Base-by-base conservation (phyloP, 2,113 vertebrate species). In the Machaerirhynchus nigripectus region DNA sequence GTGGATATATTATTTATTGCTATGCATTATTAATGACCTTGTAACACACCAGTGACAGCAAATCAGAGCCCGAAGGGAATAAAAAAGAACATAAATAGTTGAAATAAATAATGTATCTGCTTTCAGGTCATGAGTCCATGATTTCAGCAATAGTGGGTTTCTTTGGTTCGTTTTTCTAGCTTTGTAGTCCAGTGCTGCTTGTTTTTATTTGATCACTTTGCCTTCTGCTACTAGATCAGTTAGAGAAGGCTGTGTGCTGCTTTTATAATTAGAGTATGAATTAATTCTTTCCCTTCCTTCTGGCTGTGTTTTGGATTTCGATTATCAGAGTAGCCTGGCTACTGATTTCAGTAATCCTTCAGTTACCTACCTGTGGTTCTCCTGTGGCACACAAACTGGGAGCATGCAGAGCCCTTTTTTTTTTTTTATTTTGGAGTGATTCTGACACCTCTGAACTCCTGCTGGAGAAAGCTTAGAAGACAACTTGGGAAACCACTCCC, bases 41-140 rank as follows among this genome's bases (percentile, higher is more conserved):
- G 70, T 96, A 83, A 85, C 64, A 84, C 14, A 16, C 59, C 52
- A 75, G 49, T 84, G 89, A 93, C 85, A 92, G 76, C 39, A 88
- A 86, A 88, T 73, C 46, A 49, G 61, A 80, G 67, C n/a, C 75
- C 83, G 71, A 94, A 87, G 73, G 77, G 53, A 94, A 85, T 73
- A 19, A 76, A 91, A 94, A 95, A 73, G 81, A 64, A 76, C 68
- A 84, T 93, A 93, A 95, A 91, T 67, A 93, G 53, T 84, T 87
- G 80, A 88, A 95, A 95, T 95, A 94, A 96, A 84, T 93, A 96
- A 94, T 93, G 49, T 76, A 78, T 97, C 80, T 92, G 24, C 70
- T 92, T 75, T 78, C 73, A 89, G 79, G 49, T 80, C 15, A 7
- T 56, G 33, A 64, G 79, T 94, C 55, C 37, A 60, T 94, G 56